Percentiles rank a stretch among this genome's conserved stretches.
phyloP scores from a whole-genome alignment of 2,888 invertebrate genomes.

The Phortica magna region DNA sequence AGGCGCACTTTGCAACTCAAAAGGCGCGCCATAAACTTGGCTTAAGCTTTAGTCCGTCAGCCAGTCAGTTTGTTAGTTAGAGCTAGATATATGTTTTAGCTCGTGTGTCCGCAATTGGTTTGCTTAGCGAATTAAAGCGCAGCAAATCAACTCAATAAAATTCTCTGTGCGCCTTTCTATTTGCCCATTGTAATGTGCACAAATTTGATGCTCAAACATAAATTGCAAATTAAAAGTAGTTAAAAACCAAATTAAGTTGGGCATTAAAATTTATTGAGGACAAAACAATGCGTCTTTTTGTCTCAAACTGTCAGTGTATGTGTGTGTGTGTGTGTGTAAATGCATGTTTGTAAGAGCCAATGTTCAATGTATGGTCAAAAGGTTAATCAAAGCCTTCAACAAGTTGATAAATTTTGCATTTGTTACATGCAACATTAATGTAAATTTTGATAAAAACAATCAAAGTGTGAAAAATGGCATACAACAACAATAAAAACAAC shows the following conservation, averaged over 20 bases:
- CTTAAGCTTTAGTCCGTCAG: not conserved
- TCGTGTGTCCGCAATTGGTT: constrained; percentile 20
- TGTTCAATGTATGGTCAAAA: not conserved
- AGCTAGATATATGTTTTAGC: too few relatives aligned
- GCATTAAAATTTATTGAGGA: constrained; percentile 57
- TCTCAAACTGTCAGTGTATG: not conserved
- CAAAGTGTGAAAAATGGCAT: too few relatives aligned
- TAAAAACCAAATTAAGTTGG: constrained; percentile 59
- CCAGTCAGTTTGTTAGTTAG: too few relatives aligned
- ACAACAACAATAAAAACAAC: not conserved
- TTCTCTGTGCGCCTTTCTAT: constrained; percentile 49
- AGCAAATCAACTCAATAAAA: constrained; percentile 51
- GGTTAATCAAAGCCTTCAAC: constrained; percentile 21
- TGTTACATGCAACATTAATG: too few relatives aligned
- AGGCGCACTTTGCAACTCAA: constrained; percentile 9
- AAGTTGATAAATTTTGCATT: not conserved
- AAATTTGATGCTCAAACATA: constrained; percentile 49
- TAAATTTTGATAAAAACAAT: not conserved
- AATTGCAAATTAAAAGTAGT: constrained; percentile 66
- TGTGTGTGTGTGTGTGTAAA: constrained; percentile 23
- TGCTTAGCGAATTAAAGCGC: constrained; percentile 49
- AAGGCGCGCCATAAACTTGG: constrained; percentile 37
- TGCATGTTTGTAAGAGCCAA: constrained; percentile 18
- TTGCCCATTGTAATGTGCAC: not conserved
- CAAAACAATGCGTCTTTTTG: not conserved